Evolutionary conservation across 2,113 vertebrate species (phyloP).

Genomic region (Mugil cephalus): DNA sequence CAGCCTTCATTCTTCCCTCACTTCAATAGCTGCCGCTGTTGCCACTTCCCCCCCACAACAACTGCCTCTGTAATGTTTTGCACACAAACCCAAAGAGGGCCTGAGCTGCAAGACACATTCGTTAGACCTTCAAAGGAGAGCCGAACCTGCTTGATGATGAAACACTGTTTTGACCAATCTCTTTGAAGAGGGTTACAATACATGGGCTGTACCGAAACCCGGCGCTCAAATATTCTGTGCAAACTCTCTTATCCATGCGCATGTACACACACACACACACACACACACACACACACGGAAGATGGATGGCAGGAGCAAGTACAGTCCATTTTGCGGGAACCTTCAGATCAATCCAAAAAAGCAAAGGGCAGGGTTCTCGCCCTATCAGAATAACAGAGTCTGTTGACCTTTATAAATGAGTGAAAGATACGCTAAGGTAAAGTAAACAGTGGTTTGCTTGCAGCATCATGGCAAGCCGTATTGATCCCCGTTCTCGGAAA

Average conservation of each 20-base stretch:
- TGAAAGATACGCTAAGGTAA: slow-evolving; percentile 75
- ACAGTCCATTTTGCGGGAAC: slow-evolving; percentile 52
- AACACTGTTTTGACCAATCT: slow-evolving; percentile 66
- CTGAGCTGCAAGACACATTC: slow-evolving; percentile 42
- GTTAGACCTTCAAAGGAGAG: slow-evolving; percentile 74
- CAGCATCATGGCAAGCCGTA: slow-evolving; percentile 66
- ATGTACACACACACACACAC: neutral
- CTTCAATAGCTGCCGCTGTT: slow-evolving; percentile 75
- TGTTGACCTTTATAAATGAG: slow-evolving; percentile 80
- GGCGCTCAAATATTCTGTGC: slow-evolving; percentile 8
- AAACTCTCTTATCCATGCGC: slow-evolving; percentile 16
- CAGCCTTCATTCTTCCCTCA: slow-evolving; percentile 71
- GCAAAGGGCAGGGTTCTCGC: slow-evolving; percentile 67
- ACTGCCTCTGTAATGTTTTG: slow-evolving; percentile 72
- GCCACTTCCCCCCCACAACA: slow-evolving; percentile 68
- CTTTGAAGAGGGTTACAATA: slow-evolving; percentile 71
- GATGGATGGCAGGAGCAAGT: slow-evolving; percentile 31
- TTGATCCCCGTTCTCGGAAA: slow-evolving; percentile 72
- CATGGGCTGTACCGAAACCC: slow-evolving; percentile 43
- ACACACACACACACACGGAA: slow-evolving; percentile 8
- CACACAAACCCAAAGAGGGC: slow-evolving; percentile 71
- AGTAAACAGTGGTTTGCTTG: slow-evolving; percentile 78
- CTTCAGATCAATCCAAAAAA: slow-evolving; percentile 66
- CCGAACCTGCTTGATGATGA: slow-evolving; percentile 67
- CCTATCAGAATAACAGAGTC: slow-evolving; percentile 71